A percentile compares a stretch with the other conserved stretches of the same genome.
These are phyloP conservation scores for Noctuana brunneofusca DNA, from an alignment of 2,888 invertebrate species.

Conservation along the genomic window DNA sequence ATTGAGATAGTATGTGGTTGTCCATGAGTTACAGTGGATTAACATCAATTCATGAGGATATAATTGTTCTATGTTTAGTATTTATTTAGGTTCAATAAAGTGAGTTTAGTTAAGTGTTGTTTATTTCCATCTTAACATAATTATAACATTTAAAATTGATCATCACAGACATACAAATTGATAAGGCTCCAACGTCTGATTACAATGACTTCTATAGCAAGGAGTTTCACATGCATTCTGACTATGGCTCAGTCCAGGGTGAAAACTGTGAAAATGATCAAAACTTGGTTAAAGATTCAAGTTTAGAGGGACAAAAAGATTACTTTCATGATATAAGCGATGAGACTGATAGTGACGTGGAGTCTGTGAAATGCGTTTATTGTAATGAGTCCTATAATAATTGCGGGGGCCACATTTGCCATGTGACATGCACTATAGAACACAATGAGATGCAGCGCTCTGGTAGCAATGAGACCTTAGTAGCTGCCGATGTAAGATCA, in stretches of 20 bases:
- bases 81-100: too few relatives aligned
- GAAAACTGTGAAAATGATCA: constrained; percentile 73
- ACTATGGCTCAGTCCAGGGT: constrained; percentile 59
- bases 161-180: constrained; percentile 57
- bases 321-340: constrained; percentile 64
- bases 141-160: constrained; percentile 20
- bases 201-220: constrained; percentile 67
- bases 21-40: too few relatives aligned
- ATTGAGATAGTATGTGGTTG: too few relatives aligned
- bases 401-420: constrained; percentile 67
- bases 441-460: constrained; percentile 64
- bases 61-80: too few relatives aligned
- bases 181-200: constrained; percentile 56
- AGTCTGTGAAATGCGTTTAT: constrained; percentile 74
- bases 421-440: constrained; percentile 72
- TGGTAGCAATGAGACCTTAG: constrained; percentile 73
- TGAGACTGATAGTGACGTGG: constrained; percentile 77
- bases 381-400: constrained; percentile 70
- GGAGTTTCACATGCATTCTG: constrained; percentile 70
- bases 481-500: constrained; percentile 61
- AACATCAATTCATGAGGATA: too few relatives aligned
- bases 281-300: constrained; percentile 59
- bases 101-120: too few relatives aligned
- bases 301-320: constrained; percentile 40
- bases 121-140: background rate